Evolutionary conservation across 2,888 invertebrate species (phyloP).

Genomic region (Leucoma salicis): DNA sequence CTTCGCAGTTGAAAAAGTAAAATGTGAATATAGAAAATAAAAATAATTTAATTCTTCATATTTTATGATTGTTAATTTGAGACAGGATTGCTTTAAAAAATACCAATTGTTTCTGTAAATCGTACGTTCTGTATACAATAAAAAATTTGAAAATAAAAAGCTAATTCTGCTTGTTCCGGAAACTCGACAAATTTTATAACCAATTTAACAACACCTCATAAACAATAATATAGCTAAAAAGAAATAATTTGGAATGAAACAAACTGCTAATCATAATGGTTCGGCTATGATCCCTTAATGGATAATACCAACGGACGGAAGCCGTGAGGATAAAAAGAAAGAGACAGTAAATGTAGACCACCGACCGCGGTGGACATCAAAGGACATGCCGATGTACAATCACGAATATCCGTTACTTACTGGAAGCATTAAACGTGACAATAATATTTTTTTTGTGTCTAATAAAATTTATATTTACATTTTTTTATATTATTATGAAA

Average conservation of each 20-base stretch:
- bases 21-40: too few relatives aligned
- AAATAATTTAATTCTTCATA: too few relatives aligned
- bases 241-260: conserved; percentile 43
- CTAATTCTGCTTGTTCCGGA: too few relatives aligned
- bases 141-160: too few relatives aligned
- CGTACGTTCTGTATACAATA: too few relatives aligned
- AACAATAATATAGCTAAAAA: conserved; percentile 25
- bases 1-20: too few relatives aligned
- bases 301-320: conserved; percentile 64
- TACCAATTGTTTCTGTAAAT: too few relatives aligned
- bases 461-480: not conserved
- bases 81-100: too few relatives aligned
- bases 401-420: conserved; percentile 24
- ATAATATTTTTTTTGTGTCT: not conserved
- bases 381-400: conserved; percentile 58
- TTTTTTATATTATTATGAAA: too few relatives aligned
- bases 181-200: conserved; percentile 31
- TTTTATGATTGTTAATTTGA: too few relatives aligned
- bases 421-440: conserved; percentile 41
- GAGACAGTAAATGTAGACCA: conserved; percentile 65
- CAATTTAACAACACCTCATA: conserved; percentile 30
- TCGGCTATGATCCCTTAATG: conserved; percentile 56
- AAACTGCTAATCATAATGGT: conserved; percentile 53
- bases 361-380: conserved; percentile 71
- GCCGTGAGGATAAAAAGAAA: conserved; percentile 64